Evolutionary conservation across 2,888 invertebrate species (phyloP).

Genomic region (Leptinotarsa haldemani): DNA sequence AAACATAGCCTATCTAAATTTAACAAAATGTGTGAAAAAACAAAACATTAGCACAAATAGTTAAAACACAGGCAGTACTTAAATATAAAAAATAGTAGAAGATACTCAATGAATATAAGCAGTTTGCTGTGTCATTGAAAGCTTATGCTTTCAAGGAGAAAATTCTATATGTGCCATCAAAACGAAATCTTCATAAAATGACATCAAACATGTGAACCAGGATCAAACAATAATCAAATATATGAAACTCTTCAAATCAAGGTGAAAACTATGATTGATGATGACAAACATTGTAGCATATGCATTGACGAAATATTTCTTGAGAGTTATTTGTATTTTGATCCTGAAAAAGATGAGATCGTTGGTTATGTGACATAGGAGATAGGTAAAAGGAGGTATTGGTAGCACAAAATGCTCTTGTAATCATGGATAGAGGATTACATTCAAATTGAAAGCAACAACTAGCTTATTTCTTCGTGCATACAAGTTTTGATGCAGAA

Average conservation of each 20-base stretch:
- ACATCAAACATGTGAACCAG: not conserved
- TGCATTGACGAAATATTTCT: conserved; percentile 32
- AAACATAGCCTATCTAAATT: not conserved
- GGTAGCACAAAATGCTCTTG: conserved; percentile 24
- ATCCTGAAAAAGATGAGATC: conserved; percentile 29
- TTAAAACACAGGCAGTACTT: conserved; percentile 9
- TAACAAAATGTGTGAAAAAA: conserved; percentile 2
- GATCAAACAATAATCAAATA: not conserved
- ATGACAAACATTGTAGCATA: conserved; percentile 25
- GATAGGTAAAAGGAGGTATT: conserved; percentile 17
- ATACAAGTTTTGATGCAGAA: conserved; percentile 10
- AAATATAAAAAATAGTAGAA: conserved; percentile 4
- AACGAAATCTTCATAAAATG: conserved; percentile 1
- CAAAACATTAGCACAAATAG: conserved; percentile 11
- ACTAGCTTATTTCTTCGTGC: conserved; percentile 14
- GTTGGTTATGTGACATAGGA: conserved; percentile 27
- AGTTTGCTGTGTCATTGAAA: not conserved
- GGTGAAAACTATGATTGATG: conserved; percentile 14
- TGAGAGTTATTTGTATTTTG: conserved; percentile 25
- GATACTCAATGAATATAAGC: conserved; percentile 10
- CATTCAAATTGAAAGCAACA: conserved; percentile 24
- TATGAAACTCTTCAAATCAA: conserved; percentile 19
- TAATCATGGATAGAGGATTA: conserved; percentile 20
- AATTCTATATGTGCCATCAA: conserved; percentile 10
- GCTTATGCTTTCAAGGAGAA: conserved; percentile 6